Evolutionary conservation across 2,113 vertebrate genomes (phyloP), one percentile per base, ranked within the genome.

Genomic region (Erpornis zantholeuca): DNA sequence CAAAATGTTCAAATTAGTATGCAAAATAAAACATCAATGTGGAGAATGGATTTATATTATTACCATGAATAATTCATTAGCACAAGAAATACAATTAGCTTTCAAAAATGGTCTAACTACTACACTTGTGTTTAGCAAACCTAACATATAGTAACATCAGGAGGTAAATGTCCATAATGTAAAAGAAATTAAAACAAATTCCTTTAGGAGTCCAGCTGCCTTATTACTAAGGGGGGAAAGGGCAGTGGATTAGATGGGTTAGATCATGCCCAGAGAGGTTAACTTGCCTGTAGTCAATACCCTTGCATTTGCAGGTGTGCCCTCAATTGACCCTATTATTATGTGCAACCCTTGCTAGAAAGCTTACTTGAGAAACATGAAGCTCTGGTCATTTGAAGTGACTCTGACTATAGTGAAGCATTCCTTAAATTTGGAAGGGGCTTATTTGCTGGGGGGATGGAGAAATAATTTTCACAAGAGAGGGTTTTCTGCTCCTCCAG

Each of bases 1-100:
- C 59, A 96, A 84, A 88, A 95, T 87, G 80, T 81, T 96, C 86
- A 94, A 88, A 97, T 98, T 97, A 97, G 83, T 88, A 97, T 97
- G 97, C 96, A 98, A 97, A 98, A 96, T 96, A 96, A 97, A 97
- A 81, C 91, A 96, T 96, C 91, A 82, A 2, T 52, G 27, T 88
- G 50, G 78, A 96, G 90, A 96, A 82, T 94, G 94, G 91, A 97
- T 97, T 97, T 96, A 96, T 97, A 92, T 97, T 91, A 97, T 97
- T 97, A 96, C 24, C 42, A 97, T 98, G 96, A 98, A 98, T 98
- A 97, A 98, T 97, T 96, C 91, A 98, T 97, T 96, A 96, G 70
- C 71, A 92, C 15, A 83, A 97, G 95, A 93, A 96, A 97, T 94
- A 97, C 91, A 97, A 97, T 98, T 97, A 98, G 90, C 85, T 90